phyloP scores from a whole-genome alignment of 2,888 invertebrate species.

The Glaucopsyche alexis region DNA sequence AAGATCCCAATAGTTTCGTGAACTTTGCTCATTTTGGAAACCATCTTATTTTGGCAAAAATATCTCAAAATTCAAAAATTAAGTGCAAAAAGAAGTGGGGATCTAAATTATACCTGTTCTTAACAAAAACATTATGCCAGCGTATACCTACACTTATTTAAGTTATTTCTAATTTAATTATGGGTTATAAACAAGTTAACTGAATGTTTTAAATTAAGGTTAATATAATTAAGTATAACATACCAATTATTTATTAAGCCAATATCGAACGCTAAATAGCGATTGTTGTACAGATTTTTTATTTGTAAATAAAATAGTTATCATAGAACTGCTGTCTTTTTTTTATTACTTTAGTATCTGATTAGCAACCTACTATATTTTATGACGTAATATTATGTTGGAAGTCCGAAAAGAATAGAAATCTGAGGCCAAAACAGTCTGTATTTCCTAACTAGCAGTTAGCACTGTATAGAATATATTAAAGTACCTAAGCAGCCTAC shows the following conservation, averaged over 20 bases:
- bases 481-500: no score
- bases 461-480: no score
- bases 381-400: no score
- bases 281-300: constrained; percentile 28
- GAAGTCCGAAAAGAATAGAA: no score
- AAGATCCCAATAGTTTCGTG: background rate
- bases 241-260: constrained; percentile 25
- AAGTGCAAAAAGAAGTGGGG: background rate
- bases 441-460: no score
- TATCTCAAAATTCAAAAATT: background rate
- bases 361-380: no score
- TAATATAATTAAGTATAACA: constrained; percentile 12
- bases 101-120: background rate
- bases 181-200: background rate
- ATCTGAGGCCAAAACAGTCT: no score
- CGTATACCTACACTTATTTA: background rate
- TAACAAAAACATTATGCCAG: background rate
- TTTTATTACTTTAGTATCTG: background rate
- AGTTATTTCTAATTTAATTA: background rate
- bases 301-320: constrained; percentile 29
- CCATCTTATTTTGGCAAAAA: background rate
- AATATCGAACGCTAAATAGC: constrained; percentile 14
- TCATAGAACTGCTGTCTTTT: background rate
- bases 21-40: background rate
- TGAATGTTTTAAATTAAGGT: constrained; percentile 14